A percentile compares a stretch with the other conserved stretches of the same genome.
phyloP scores from a whole-genome alignment of 2,113 vertebrate genomes.

The Garra rufa region DNA sequence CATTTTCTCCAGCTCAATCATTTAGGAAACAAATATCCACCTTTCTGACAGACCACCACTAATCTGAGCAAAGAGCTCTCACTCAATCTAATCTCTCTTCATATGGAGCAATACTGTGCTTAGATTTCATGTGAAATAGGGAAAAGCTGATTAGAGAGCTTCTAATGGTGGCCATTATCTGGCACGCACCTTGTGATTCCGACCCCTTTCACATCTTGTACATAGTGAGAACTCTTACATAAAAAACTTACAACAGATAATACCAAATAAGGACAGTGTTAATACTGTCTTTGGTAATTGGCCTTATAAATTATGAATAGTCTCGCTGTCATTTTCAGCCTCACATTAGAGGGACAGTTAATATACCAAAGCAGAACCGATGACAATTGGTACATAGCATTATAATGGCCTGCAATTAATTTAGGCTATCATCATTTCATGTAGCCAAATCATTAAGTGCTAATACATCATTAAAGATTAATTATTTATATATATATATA shows the following conservation, averaged over 20 bases:
- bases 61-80: constrained; percentile 22
- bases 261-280: not conserved
- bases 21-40: constrained; percentile 47
- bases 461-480: constrained; percentile 35
- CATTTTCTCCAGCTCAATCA: constrained; percentile 28
- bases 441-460: constrained; percentile 34
- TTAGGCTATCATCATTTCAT: constrained; percentile 30
- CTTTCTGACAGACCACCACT: constrained; percentile 28
- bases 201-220: not conserved
- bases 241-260: not conserved
- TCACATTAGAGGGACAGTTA: constrained; percentile 27
- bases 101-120: constrained; percentile 29
- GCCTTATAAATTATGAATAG: constrained; percentile 19
- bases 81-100: not conserved
- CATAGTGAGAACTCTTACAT: not conserved
- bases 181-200: not conserved
- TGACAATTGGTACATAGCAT: constrained; percentile 13
- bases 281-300: constrained; percentile 27
- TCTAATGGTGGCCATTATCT: constrained; percentile 30
- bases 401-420: constrained; percentile 45
- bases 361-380: constrained; percentile 5
- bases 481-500: too few relatives aligned
- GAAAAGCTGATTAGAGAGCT: constrained; percentile 39
- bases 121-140: constrained; percentile 24
- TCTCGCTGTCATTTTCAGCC: not conserved